A percentile compares a stretch with the other conserved stretches of the same genome.
phyloP scores from a whole-genome alignment of 2,888 invertebrate genomes.

The Trachelus stipa region DNA sequence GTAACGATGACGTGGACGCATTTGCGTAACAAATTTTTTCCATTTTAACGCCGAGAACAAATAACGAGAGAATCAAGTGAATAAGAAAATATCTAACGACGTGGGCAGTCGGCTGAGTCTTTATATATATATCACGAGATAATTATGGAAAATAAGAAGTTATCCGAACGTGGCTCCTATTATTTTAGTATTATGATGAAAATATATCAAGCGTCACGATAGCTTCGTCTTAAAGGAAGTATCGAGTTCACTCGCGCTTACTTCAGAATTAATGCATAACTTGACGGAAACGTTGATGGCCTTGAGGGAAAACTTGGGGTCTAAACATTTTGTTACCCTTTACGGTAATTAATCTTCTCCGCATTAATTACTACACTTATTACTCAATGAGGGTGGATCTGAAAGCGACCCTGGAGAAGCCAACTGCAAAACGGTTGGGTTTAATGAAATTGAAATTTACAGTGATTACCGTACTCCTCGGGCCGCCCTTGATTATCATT shows the following conservation, averaged over 20 bases:
- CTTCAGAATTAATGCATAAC: slow-evolving; percentile 34
- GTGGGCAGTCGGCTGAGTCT: background rate
- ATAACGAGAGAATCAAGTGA: background rate
- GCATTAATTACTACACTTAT: slow-evolving; percentile 38
- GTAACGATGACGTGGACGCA: background rate
- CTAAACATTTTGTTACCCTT: slow-evolving; percentile 38
- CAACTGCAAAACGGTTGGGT: background rate
- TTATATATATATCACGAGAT: background rate
- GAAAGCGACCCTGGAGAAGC: background rate
- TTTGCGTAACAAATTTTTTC: background rate
- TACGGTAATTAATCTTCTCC: slow-evolving; percentile 47
- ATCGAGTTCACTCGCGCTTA: background rate
- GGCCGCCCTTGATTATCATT: background rate
- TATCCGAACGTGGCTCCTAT: background rate
- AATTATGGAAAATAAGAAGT: background rate
- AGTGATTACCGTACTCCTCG: background rate
- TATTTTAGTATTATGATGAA: background rate
- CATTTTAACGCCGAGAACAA: background rate
- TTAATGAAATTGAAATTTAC: background rate
- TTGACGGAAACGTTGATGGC: slow-evolving; percentile 32
- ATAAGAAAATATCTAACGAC: background rate
- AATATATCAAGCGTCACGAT: background rate
- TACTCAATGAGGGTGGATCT: slow-evolving; percentile 21
- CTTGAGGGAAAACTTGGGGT: slow-evolving; percentile 32
- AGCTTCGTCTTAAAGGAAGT: background rate